Evolutionary conservation across 2,888 invertebrate species (phyloP).

Genomic region (Imbricaverruca yamaguchii): DNA sequence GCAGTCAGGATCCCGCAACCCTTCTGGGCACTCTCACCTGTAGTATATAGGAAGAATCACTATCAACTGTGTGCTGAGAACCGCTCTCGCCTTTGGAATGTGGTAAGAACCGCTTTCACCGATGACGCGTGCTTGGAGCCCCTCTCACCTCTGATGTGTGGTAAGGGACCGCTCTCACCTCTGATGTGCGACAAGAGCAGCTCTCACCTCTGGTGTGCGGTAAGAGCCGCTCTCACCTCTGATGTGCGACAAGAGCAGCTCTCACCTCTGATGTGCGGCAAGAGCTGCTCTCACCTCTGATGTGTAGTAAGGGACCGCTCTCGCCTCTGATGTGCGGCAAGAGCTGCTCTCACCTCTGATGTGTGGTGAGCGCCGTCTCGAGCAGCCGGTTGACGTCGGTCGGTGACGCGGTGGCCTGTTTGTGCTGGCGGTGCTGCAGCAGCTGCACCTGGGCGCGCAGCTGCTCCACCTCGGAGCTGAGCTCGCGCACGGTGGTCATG

Average conservation of each 20-base stretch:
- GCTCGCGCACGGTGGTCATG: not conserved
- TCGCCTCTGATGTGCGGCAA: not conserved
- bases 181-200: not conserved
- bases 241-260: not conserved
- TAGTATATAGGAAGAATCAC: no score
- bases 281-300: not conserved
- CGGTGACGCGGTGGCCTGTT: not conserved
- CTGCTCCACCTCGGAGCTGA: not conserved
- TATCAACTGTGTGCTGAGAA: no score
- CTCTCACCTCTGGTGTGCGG: not conserved
- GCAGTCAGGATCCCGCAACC: no score
- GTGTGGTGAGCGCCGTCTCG: not conserved
- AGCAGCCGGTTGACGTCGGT: not conserved
- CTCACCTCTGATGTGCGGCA: not conserved
- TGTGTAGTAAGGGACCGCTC: not conserved
- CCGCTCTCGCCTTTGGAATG: no score
- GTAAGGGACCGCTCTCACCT: not conserved
- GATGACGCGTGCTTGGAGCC: no score
- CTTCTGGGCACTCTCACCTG: no score
- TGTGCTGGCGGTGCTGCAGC: not conserved
- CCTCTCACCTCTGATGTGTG: no score
- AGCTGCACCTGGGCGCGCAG: constrained; percentile 7
- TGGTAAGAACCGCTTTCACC: no score
- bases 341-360: not conserved
- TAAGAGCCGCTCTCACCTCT: not conserved